Base-by-base conservation (phyloP, 2,797 vertebrate genomes). In the Mus spretus region DNA sequence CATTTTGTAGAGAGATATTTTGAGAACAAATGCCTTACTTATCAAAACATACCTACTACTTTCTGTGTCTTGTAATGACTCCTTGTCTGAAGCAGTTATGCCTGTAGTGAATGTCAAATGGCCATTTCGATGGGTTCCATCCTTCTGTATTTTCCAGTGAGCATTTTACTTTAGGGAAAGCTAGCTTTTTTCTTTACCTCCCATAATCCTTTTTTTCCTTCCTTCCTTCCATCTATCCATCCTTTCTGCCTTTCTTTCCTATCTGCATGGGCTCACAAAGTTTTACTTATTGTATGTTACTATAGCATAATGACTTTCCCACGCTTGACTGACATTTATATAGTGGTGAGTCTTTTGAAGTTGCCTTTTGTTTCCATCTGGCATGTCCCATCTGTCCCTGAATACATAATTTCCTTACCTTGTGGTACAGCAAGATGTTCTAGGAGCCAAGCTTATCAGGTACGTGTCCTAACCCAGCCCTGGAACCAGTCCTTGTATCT, bases 31-130 rank as follows among this genome's bases (percentile, higher is more conserved):
- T 90, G 82, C 34, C 57, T 95, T 90, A 65, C 83, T 93, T 47
- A 85, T 78, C 44, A 85, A 85, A 31, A 0, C 11, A 57, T 77
- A 20, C 20, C 20, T 65, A 77, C 72, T 77, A 40, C 80, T 81
- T 96, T 94, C 89, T 91, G 22, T 31, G 79, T 74, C 31, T 40
- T 57, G 86, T 89, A 81, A 44, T 89, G 61, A 94, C 81, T 91
- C 10, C n/a, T 94, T 89, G 13, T 57, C 59, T 80, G 34, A 87
- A 87, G 92, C 7, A 75, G 17, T 65, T 57, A 80, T 88, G 77
- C 44, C 65, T 67, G 72, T 44, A 7, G 47, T 74, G 57, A n/a
- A 74, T 89, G 53, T 94, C 7, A 74, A 95, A 28, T 85, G 53
- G 9, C 53, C 34, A 72, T 34, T 89, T 75, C 57, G 59, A 92